A percentile compares a stretch with the other conserved stretches of the same genome.
Evolutionary conservation across 2,888 invertebrate species (phyloP).

Genomic region (Odontomyia ornata): DNA sequence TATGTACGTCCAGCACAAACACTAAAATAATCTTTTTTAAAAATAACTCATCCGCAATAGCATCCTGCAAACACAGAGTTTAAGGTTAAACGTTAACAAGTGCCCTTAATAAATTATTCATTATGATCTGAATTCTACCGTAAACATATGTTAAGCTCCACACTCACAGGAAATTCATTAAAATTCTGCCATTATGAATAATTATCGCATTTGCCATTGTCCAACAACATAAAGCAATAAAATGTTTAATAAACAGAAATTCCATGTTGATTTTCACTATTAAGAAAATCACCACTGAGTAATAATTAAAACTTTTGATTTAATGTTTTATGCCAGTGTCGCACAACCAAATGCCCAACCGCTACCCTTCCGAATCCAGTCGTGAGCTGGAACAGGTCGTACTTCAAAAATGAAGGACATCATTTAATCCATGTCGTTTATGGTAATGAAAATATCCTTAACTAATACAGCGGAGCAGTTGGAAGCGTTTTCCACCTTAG

Average conservation of each 20-base stretch:
- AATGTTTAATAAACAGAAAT: conserved; percentile 44
- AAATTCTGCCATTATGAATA: conserved; percentile 26
- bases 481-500: conserved; percentile 18
- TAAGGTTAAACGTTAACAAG: background rate
- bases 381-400: too few relatives aligned
- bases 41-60: background rate
- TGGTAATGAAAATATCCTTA: conserved; percentile 33
- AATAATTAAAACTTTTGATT: conserved; percentile 46
- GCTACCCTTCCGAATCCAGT: too few relatives aligned
- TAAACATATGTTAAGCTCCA: background rate
- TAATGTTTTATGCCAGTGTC: conserved; percentile 10
- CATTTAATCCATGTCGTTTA: conserved; percentile 22
- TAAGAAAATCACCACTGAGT: conserved; percentile 37
- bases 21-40: background rate
- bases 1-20: too few relatives aligned
- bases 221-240: conserved; percentile 31
- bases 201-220: conserved; percentile 17
- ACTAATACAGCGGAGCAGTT: conserved; percentile 15
- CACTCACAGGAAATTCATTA: conserved; percentile 12
- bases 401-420: conserved; percentile 17
- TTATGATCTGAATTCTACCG: background rate
- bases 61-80: background rate
- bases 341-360: background rate
- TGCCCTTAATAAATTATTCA: background rate
- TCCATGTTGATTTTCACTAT: conserved; percentile 42